Conservation (phyloP, 2,797 vertebrate species). For the Brotula barbata region DNA sequence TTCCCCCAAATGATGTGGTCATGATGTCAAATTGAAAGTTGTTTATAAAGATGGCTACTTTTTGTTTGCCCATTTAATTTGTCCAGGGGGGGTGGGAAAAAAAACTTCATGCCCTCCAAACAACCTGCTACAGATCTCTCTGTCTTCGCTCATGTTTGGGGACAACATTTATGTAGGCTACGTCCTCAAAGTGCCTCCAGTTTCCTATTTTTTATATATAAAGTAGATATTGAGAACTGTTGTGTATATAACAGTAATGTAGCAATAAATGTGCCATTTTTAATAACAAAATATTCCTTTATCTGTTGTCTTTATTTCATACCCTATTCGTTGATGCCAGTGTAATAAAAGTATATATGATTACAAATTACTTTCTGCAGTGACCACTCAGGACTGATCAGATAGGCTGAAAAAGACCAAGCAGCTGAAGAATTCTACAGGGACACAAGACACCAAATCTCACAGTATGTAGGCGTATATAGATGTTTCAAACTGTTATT, state of each 20-base stretch:
- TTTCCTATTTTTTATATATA: conserved; percentile 86
- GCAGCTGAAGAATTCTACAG: not conserved
- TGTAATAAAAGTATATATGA: conserved; percentile 36
- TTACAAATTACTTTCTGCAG: not conserved
- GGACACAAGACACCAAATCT: no score
- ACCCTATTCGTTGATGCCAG: not conserved
- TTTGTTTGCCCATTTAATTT: conserved; percentile 39
- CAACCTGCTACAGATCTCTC: conserved; percentile 68
- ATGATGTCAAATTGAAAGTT: conserved; percentile 46
- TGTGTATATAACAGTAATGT: conserved; percentile 95
- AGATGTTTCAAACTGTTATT: no score
- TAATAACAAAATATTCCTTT: conserved; percentile 78
- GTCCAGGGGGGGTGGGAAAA: not conserved
- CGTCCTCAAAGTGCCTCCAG: conserved; percentile 94
- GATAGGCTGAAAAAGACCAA: not conserved
- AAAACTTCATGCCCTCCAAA: conserved; percentile 52
- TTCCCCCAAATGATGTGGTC: conserved; percentile 40
- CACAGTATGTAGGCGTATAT: no score
- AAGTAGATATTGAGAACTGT: conserved; percentile 92
- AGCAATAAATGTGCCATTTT: conserved; percentile 96
- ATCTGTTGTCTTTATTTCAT: conserved; percentile 69
- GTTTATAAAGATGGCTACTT: conserved; percentile 52
- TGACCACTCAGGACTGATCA: not conserved
- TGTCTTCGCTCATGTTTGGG: conserved; percentile 77
- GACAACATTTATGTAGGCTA: conserved; percentile 75